Evolutionary conservation across 2,113 vertebrate genomes (phyloP).

Genomic region (Planiliza haematocheilus): DNA sequence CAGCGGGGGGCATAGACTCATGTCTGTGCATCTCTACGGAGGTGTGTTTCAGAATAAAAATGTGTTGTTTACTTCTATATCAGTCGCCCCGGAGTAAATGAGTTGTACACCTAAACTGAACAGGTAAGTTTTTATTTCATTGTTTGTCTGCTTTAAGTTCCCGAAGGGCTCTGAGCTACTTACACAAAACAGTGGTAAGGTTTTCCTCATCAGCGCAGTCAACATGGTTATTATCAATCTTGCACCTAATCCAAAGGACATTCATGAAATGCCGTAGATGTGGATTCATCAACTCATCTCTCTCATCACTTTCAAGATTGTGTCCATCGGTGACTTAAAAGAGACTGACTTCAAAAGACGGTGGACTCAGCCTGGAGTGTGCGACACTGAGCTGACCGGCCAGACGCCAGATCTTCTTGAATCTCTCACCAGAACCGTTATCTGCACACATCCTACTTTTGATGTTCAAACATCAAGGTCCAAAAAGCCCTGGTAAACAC

Average conservation of each 20-base stretch:
- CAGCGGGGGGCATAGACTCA: constrained; percentile 55
- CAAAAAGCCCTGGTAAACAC: constrained; percentile 9
- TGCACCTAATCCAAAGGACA: neutral
- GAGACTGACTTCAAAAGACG: constrained; percentile 43
- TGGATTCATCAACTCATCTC: constrained; percentile 17
- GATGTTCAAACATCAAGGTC: constrained; percentile 35
- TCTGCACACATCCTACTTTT: constrained; percentile 29
- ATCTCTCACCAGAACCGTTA: constrained; percentile 33
- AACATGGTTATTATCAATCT: constrained; percentile 29
- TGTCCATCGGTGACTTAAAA: constrained; percentile 44
- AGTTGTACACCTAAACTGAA: constrained; percentile 21
- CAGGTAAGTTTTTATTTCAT: constrained; percentile 25
- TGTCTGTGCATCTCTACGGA: constrained; percentile 43
- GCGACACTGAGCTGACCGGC: constrained; percentile 40
- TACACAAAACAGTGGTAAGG: constrained; percentile 1
- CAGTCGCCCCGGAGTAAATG: constrained; percentile 42
- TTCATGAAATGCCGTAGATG: constrained; percentile 29
- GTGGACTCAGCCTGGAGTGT: constrained; percentile 36
- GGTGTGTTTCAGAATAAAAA: constrained; percentile 67
- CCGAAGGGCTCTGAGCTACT: constrained; percentile 8
- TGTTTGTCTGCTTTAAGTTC: constrained; percentile 4
- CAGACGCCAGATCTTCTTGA: constrained; percentile 25
- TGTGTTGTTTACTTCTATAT: constrained; percentile 66
- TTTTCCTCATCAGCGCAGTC: neutral
- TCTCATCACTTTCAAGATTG: constrained; percentile 34